Conservation (phyloP, 1,140 invertebrate genomes). For the Kradibia gibbosae region DNA sequence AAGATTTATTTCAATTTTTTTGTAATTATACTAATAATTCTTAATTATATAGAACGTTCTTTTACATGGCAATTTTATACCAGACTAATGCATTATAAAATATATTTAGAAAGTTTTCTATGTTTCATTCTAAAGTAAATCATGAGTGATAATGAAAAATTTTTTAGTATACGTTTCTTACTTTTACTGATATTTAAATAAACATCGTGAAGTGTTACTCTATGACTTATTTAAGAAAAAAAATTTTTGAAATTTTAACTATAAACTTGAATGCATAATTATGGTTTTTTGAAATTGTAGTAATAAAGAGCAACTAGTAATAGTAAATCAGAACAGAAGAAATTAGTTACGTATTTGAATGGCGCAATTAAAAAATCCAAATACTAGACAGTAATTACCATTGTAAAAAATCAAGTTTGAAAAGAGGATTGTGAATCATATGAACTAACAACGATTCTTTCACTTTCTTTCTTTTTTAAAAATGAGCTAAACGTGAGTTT, state of each 20-base stretch:
- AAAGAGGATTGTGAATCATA: neutral
- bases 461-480: constrained; percentile 33
- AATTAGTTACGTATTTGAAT: neutral
- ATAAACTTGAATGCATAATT: neutral
- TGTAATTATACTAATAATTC: neutral
- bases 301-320: no score
- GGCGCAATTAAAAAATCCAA: neutral
- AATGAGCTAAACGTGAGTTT: neutral
- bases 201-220: neutral
- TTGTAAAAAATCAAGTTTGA: neutral
- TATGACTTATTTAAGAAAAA: neutral
- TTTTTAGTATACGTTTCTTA: neutral
- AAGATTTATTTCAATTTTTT: neutral
- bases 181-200: neutral
- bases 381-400: neutral
- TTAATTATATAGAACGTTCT: neutral
- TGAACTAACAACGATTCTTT: neutral
- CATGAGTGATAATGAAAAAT: neutral
- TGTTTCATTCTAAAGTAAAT: neutral
- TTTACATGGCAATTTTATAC: neutral
- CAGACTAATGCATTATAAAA: neutral
- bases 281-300: neutral
- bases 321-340: no score
- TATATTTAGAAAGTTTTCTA: constrained; percentile 3
- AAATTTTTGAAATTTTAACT: no score